Evolutionary conservation across 2,888 invertebrate species (phyloP).

Genomic region (Chymomyza procnemis): DNA sequence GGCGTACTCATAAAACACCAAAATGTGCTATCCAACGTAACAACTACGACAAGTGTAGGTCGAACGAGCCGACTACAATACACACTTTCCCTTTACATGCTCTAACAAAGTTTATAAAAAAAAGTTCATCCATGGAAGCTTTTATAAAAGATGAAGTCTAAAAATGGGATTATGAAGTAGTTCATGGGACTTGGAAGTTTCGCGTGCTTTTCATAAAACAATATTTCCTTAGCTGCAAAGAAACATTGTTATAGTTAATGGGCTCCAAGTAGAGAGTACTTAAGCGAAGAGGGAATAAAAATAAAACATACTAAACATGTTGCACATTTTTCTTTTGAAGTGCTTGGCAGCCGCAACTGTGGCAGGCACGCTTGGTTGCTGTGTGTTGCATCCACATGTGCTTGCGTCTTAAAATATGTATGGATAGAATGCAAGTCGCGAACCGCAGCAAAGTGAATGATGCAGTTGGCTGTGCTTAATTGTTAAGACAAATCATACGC

Average conservation of each 20-base stretch:
- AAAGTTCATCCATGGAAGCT: no score
- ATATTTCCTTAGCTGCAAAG: no score
- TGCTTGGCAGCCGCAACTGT: constrained; percentile 52
- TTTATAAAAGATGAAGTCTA: no score
- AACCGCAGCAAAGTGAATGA: neutral
- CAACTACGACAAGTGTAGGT: constrained; percentile 18
- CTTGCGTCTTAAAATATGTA: constrained; percentile 49
- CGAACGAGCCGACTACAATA: neutral
- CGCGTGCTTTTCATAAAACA: no score
- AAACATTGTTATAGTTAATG: no score
- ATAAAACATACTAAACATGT: constrained; percentile 54
- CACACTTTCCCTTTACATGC: no score
- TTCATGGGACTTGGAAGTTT: no score
- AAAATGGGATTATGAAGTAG: no score
- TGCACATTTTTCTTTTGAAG: constrained; percentile 59
- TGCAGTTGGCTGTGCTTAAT: constrained; percentile 49
- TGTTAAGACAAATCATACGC: constrained; percentile 74
- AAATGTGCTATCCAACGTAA: constrained; percentile 26
- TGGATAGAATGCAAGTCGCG: constrained; percentile 40
- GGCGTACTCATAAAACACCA: constrained; percentile 63
- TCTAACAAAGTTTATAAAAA: no score
- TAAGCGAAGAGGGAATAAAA: constrained; percentile 39
- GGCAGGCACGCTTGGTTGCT: constrained; percentile 7
- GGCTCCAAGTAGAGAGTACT: no score
- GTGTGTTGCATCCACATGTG: constrained; percentile 25